A percentile compares a stretch with the other conserved stretches of the same genome.
Evolutionary conservation across 2,797 vertebrate species (phyloP).

Genomic region (Cygnus olor): DNA sequence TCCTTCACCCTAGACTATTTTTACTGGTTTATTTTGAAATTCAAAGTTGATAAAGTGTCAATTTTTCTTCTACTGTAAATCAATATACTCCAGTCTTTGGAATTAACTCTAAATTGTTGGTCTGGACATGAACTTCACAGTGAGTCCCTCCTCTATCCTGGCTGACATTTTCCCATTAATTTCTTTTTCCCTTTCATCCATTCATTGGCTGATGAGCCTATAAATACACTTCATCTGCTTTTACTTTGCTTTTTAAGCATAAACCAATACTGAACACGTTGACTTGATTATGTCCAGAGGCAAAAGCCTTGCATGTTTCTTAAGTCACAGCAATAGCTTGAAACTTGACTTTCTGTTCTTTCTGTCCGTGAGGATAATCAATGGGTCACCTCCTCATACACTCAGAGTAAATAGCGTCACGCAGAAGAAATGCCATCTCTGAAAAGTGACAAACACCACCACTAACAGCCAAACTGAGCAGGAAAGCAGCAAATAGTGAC

Average conservation of each 20-base stretch:
- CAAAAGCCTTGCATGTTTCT: conserved; percentile 72
- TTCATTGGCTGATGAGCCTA: conserved; percentile 80
- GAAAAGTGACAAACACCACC: conserved; percentile 36
- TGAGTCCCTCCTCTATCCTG: conserved; percentile 70
- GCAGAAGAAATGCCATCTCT: conserved; percentile 52
- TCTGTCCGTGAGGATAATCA: conserved; percentile 56
- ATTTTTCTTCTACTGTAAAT: conserved; percentile 56
- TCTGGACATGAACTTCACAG: conserved; percentile 76
- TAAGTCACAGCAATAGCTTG: conserved; percentile 71
- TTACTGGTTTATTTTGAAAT: conserved; percentile 64
- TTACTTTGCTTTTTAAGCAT: conserved; percentile 82
- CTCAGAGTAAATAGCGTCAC: conserved; percentile 33
- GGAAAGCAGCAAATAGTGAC: conserved; percentile 9
- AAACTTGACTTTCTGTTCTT: conserved; percentile 76
- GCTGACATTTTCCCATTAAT: conserved; percentile 80
- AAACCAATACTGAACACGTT: conserved; percentile 78
- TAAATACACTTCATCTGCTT: conserved; percentile 83
- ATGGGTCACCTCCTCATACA: conserved; percentile 30
- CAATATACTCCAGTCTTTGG: conserved; percentile 67
- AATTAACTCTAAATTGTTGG: conserved; percentile 74
- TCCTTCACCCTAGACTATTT: neutral
- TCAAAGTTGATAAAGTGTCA: conserved; percentile 54
- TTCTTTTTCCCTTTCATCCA: conserved; percentile 79
- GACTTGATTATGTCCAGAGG: conserved; percentile 80
- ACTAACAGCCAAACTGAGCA: neutral